A percentile compares a stretch with the other conserved stretches of the same genome.
phyloP scores from a whole-genome alignment of 2,797 vertebrate genomes.

The Premnoplex brunnescens region DNA sequence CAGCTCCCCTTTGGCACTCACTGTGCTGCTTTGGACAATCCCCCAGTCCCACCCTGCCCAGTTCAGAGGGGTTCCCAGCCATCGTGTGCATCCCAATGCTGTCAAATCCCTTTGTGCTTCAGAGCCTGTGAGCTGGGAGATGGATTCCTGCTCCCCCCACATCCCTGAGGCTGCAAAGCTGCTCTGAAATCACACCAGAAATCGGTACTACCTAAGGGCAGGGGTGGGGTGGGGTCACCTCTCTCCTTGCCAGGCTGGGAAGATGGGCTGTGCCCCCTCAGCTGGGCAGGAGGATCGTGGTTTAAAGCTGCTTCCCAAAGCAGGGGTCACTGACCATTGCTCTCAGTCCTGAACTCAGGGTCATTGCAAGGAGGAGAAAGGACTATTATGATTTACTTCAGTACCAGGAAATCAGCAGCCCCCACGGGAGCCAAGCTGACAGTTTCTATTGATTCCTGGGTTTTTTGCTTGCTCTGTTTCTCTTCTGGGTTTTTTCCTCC shows the following conservation, averaged over 20 bases:
- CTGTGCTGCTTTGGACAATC: not conserved
- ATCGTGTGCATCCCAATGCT: not conserved
- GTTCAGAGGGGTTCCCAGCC: not conserved
- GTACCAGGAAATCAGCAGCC: not conserved
- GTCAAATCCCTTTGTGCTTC: not conserved
- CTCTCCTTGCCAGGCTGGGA: not conserved
- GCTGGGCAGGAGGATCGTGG: not conserved
- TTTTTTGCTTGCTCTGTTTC: not conserved
- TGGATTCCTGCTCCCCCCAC: not conserved
- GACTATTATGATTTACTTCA: not conserved
- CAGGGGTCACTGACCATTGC: not conserved
- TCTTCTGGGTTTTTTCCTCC: not conserved
- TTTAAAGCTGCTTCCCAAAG: not conserved
- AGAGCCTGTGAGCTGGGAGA: not conserved
- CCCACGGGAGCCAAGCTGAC: not conserved
- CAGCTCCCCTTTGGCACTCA: not conserved
- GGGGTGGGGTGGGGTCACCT: not conserved
- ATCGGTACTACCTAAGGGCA: not conserved
- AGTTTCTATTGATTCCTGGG: not conserved
- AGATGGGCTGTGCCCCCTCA: fast-evolving
- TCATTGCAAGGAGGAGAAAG: not conserved
- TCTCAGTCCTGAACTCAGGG: slow-evolving; percentile 36
- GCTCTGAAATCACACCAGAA: not conserved
- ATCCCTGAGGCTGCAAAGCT: not conserved
- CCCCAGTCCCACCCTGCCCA: not conserved